Evolutionary conservation across 2,113 vertebrate species (phyloP).

Genomic region (Buteo buteo): DNA sequence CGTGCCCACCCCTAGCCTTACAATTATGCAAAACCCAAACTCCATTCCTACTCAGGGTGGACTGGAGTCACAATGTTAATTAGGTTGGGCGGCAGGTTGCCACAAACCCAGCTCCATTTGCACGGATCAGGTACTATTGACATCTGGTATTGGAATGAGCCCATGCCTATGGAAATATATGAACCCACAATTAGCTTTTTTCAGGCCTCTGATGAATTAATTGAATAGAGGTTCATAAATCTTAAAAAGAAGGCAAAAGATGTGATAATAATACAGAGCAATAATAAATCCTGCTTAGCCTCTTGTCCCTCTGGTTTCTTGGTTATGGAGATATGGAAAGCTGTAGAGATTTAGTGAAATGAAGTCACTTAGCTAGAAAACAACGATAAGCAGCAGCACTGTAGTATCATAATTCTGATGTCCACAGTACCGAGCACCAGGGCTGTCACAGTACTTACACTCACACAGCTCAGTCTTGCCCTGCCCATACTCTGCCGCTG

Average conservation of each 20-base stretch:
- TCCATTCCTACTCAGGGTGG: background rate
- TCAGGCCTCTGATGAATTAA: constrained; percentile 18
- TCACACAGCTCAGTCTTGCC: fast-evolving
- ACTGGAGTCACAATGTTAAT: background rate
- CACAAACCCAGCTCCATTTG: background rate
- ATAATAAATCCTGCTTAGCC: constrained; percentile 24
- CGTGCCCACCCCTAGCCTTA: background rate
- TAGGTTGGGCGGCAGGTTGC: background rate
- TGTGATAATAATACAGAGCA: background rate
- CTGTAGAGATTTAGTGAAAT: constrained; percentile 34
- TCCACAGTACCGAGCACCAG: background rate
- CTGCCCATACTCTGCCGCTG: background rate
- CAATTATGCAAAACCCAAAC: background rate
- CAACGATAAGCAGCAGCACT: background rate
- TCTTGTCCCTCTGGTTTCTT: background rate
- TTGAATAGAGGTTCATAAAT: constrained; percentile 17
- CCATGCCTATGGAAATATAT: background rate
- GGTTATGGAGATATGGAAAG: background rate
- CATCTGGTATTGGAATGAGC: background rate
- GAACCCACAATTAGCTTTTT: constrained; percentile 3
- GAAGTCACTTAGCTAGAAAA: constrained; percentile 17
- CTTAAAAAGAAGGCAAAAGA: constrained; percentile 20
- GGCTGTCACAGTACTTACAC: background rate
- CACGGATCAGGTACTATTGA: background rate
- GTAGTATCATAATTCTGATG: background rate